A percentile compares a stretch with the other conserved stretches of the same genome.
These are phyloP conservation scores for Hofmannophila pseudospretella DNA, from an alignment of 2,888 invertebrate species.

Conservation along the genomic window DNA sequence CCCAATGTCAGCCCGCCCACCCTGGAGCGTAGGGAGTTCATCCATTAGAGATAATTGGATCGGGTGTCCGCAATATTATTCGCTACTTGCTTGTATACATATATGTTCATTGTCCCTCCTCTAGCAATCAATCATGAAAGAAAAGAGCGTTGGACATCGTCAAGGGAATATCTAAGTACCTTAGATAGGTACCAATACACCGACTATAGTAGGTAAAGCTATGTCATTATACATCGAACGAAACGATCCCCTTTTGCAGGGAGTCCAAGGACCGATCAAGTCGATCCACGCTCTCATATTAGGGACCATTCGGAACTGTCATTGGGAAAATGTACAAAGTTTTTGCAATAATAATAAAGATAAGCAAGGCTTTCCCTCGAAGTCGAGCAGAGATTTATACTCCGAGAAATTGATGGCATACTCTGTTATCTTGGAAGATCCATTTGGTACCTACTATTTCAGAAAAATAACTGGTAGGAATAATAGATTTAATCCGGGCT, in stretches of 20 bases:
- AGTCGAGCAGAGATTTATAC: too few species aligned
- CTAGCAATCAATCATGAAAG: constrained; percentile 35
- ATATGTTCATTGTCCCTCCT: constrained; percentile 14
- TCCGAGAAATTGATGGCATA: too few species aligned
- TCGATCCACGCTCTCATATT: too few species aligned
- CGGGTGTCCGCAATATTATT: constrained; percentile 30
- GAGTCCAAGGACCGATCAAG: too few species aligned
- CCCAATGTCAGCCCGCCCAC: constrained; percentile 7
- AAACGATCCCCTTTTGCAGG: not conserved
- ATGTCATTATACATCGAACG: not conserved
- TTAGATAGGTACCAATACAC: too few species aligned
- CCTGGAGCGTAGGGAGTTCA: constrained; percentile 33
- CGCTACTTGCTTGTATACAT: constrained; percentile 19
- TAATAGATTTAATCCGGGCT: too few species aligned
- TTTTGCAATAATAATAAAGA: constrained; percentile 3
- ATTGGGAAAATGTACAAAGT: constrained; percentile 4
- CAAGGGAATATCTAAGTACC: constrained; percentile 24
- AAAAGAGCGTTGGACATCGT: constrained; percentile 16
- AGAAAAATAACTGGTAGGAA: too few species aligned
- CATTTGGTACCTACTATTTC: too few species aligned
- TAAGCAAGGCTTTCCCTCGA: not conserved
- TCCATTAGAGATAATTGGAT: constrained; percentile 71
- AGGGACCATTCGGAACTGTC: constrained; percentile 1
- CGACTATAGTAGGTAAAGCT: constrained; percentile 1
- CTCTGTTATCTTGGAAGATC: too few species aligned